Conservation (phyloP, 2,113 vertebrate species). For the Danionella cerebrum region DNA sequence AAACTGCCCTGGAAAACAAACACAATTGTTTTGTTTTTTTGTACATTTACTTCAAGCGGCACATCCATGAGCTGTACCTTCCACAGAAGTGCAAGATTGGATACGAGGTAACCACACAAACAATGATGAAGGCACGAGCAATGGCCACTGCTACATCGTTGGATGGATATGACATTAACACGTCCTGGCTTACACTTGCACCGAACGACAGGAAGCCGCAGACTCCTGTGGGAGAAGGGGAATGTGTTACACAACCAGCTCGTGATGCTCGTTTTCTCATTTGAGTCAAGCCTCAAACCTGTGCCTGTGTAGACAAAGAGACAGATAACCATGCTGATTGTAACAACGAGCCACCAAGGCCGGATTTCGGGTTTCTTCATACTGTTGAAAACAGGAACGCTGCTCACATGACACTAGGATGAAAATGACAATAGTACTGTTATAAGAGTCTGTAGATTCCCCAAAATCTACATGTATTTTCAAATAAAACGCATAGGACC, state of each 20-base stretch:
- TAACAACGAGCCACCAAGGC: slow-evolving; percentile 86
- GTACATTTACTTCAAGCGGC: background rate
- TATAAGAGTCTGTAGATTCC: too few species aligned
- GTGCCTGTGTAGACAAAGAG: slow-evolving; percentile 94
- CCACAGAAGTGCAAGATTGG: slow-evolving; percentile 97
- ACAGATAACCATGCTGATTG: slow-evolving; percentile 83
- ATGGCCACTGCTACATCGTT: slow-evolving; percentile 84
- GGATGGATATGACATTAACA: slow-evolving; percentile 90
- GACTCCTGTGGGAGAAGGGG: slow-evolving; percentile 64
- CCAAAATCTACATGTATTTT: too few species aligned
- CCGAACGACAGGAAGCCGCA: slow-evolving; percentile 94
- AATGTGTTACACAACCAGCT: background rate
- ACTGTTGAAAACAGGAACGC: slow-evolving; percentile 92
- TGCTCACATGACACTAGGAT: slow-evolving; percentile 88
- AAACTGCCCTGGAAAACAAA: slow-evolving; percentile 71
- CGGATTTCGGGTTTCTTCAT: slow-evolving; percentile 77
- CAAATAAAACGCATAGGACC: too few species aligned
- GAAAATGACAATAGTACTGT: slow-evolving; percentile 18
- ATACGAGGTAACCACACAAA: slow-evolving; percentile 91
- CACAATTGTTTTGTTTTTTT: background rate
- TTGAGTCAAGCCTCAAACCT: slow-evolving; percentile 56
- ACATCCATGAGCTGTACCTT: slow-evolving; percentile 60
- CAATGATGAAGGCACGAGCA: slow-evolving; percentile 85
- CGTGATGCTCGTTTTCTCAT: background rate
- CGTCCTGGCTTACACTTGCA: slow-evolving; percentile 76